These are phyloP conservation scores for Percina caprodes DNA, from an alignment of 2,113 vertebrate genomes.

Conservation along the genomic window DNA sequence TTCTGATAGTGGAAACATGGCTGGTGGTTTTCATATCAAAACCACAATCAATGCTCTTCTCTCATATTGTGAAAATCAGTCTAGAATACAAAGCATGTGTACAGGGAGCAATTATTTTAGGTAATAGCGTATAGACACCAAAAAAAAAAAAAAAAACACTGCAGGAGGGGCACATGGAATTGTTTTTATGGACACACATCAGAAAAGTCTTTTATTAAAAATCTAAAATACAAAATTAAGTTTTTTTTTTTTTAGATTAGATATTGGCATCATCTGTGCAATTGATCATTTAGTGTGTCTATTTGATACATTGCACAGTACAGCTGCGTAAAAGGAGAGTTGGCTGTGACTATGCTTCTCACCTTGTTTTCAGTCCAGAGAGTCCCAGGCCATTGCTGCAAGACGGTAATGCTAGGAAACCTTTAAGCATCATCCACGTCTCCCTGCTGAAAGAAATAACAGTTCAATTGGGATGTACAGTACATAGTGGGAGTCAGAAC, in stretches of 20 bases:
- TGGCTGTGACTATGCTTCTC: slow-evolving; percentile 52
- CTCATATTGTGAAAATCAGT: slow-evolving; percentile 1
- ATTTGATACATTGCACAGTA: slow-evolving; percentile 28
- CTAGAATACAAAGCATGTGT: background rate
- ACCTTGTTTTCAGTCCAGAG: slow-evolving; percentile 85
- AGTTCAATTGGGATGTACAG: slow-evolving; percentile 28
- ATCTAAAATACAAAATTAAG: background rate
- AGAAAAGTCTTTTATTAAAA: background rate
- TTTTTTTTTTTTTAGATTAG: background rate
- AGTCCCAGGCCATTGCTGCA: slow-evolving; percentile 85
- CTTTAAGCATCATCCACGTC: slow-evolving; percentile 81
- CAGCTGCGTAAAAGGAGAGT: slow-evolving; percentile 41
- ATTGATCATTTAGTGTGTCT: background rate
- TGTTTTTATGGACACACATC: background rate
- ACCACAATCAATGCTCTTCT: background rate
- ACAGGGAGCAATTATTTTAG: background rate
- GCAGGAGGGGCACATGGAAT: background rate
- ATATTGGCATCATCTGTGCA: slow-evolving; percentile 23
- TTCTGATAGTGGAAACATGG: background rate
- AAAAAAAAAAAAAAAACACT: slow-evolving; percentile 10
- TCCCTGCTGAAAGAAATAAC: slow-evolving; percentile 69
- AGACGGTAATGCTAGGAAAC: slow-evolving; percentile 74
- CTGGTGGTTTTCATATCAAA: slow-evolving; percentile 9
- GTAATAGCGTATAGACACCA: background rate
- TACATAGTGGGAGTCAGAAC: slow-evolving; percentile 27